Evolutionary conservation across 2,113 vertebrate species (phyloP).

Genomic region (Tinamus guttatus): DNA sequence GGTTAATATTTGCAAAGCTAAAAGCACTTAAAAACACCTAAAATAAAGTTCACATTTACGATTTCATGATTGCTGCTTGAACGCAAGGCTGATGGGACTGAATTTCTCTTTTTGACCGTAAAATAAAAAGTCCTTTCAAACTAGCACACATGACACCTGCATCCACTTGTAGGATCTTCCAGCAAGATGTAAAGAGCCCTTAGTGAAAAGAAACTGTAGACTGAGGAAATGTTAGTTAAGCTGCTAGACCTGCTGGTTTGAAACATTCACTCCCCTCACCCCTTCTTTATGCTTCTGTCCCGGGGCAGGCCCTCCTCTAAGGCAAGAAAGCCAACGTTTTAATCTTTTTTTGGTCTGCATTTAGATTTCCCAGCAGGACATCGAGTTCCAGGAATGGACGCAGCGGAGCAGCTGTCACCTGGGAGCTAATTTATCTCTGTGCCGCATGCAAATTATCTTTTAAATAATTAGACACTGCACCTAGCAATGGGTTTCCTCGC

Average conservation of each 20-base stretch:
- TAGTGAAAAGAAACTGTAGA: neutral
- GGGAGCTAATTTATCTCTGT: slow-evolving; percentile 72
- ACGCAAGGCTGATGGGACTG: neutral
- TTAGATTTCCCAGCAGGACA: slow-evolving; percentile 38
- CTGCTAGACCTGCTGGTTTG: neutral
- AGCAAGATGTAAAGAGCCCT: neutral
- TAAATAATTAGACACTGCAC: slow-evolving; percentile 62
- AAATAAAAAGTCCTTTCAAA: neutral
- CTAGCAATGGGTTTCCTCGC: slow-evolving; percentile 65
- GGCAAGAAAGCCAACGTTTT: neutral
- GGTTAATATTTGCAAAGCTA: neutral
- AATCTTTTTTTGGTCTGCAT: slow-evolving; percentile 39
- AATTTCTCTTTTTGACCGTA: neutral
- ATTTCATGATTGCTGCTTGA: neutral
- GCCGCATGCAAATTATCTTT: slow-evolving; percentile 71
- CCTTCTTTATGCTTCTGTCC: neutral
- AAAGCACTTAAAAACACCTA: neutral
- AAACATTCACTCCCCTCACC: neutral
- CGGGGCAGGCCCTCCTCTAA: neutral
- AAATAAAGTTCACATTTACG: neutral
- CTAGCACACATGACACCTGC: neutral
- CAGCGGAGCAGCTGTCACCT: slow-evolving; percentile 64
- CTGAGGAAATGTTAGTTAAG: neutral
- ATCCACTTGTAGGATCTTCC: neutral
- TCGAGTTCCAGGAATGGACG: slow-evolving; percentile 51